Evolutionary conservation across 2,888 invertebrate species (phyloP).

Genomic region (Torymus aiolomorphi): DNA sequence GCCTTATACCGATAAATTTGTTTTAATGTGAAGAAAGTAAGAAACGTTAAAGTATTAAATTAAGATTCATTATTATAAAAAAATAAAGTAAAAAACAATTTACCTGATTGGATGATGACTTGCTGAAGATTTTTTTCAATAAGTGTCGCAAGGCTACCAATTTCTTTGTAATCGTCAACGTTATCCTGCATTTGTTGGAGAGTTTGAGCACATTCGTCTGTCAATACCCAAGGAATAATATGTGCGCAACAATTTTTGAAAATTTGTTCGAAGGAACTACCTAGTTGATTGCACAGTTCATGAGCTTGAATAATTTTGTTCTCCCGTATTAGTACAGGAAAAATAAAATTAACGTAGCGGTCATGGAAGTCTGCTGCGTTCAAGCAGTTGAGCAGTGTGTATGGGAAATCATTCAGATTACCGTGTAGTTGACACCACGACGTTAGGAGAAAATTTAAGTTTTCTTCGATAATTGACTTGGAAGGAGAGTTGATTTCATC

Average conservation of each 20-base stretch:
- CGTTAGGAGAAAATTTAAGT: constrained; percentile 77
- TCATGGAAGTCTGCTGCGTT: constrained; percentile 74
- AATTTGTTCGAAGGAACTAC: constrained; percentile 63
- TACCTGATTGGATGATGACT: constrained; percentile 68
- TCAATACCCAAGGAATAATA: constrained; percentile 64
- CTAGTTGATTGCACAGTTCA: constrained; percentile 67
- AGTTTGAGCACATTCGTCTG: constrained; percentile 55
- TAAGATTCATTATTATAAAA: background rate
- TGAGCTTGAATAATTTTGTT: constrained; percentile 66
- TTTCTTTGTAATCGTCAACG: constrained; percentile 63
- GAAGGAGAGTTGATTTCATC: constrained; percentile 54
- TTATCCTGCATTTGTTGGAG: constrained; percentile 64
- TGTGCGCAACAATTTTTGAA: constrained; percentile 68
- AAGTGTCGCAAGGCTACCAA: constrained; percentile 65
- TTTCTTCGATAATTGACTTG: constrained; percentile 68
- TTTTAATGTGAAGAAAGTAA: too few species aligned
- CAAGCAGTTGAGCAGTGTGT: constrained; percentile 74
- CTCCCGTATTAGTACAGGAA: constrained; percentile 74
- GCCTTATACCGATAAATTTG: too few species aligned
- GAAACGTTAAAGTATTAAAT: too few species aligned
- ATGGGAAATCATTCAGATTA: constrained; percentile 76
- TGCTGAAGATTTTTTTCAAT: constrained; percentile 70
- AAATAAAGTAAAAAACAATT: constrained; percentile 30
- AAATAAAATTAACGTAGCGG: constrained; percentile 73
- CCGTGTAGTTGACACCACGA: constrained; percentile 76